phyloP scores from a whole-genome alignment of 2,113 vertebrate genomes.

The Ailuropoda melanoleuca region DNA sequence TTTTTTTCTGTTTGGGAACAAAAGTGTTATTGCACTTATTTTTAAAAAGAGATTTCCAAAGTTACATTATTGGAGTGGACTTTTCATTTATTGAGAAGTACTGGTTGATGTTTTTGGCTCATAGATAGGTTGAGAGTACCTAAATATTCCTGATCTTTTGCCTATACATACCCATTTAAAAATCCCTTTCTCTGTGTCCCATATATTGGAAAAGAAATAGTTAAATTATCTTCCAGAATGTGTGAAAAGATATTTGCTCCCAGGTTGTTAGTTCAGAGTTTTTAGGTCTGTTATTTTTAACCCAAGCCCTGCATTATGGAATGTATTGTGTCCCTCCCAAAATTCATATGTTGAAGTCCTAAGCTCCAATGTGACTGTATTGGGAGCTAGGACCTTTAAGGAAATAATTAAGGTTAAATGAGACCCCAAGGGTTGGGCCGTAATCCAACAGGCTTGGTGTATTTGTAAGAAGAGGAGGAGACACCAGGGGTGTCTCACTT shows the following conservation, averaged over 20 bases:
- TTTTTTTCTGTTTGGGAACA: not conserved
- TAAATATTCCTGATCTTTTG: not conserved
- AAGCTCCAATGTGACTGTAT: not conserved
- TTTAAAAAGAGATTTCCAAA: not conserved
- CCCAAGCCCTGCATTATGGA: not conserved
- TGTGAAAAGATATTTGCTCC: not conserved
- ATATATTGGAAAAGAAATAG: not conserved
- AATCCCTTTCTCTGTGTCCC: not conserved
- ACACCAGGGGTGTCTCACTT: not conserved
- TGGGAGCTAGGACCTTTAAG: not conserved
- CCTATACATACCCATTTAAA: not conserved
- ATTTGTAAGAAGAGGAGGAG: not conserved
- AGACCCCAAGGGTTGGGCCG: not conserved
- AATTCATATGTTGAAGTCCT: not conserved
- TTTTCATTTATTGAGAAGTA: constrained; percentile 11
- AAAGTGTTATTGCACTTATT: not conserved
- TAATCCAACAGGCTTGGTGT: not conserved
- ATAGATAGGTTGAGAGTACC: not conserved
- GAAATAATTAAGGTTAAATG: not conserved
- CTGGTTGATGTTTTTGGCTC: not conserved
- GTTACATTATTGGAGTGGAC: not conserved
- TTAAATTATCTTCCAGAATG: not conserved
- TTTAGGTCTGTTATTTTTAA: not conserved
- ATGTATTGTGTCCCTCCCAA: not conserved
- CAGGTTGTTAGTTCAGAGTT: not conserved